Base-by-base conservation (phyloP, 2,888 invertebrate species). In the Dendrolimus pini region DNA sequence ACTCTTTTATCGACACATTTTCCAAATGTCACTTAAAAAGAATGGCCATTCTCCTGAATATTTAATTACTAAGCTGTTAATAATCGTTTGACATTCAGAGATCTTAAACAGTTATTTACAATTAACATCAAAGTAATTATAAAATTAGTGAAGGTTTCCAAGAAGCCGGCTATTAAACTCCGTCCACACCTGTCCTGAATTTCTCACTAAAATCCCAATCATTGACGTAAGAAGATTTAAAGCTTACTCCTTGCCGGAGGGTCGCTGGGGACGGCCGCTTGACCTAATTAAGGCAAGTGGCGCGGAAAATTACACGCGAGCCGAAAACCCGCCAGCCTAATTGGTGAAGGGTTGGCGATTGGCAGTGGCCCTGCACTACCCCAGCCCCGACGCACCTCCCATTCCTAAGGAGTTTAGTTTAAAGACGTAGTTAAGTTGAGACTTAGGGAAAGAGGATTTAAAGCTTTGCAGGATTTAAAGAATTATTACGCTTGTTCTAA, bases 231-330 rank as follows among this genome's bases (percentile, higher is more conserved):
- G 65, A 56, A 58, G 62, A 58, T 60, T 58, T 57, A 58, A 65
- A 62, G 58, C 59, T 56, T 55, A 59, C 54, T 54, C 54, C 53
- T 56, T 55, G 55, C 58, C 56, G 56, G 30, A 55, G 65, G 65
- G 62, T 57, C 64, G 62, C 68, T 56, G 58, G 71, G 78, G 81
- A 72, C 68, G 74, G 66, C 64, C 77, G 72, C 74, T 80, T 80
- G 82, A 80, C 81, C 84, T 84, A 85, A 86, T 86, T 85, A 85
- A 78, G 76, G 67, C 80, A 80, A 85, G 83, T 83, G 82, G 81
- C 69, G 82, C 75, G 81, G 83, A 84, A 85, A 85, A 85, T 85
- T 80, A 81, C 85, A 76, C 70, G 70, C 78, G 75, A 47, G 81
- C 78, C 77, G 80, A 78, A 76, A 69, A 73, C 69, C 66, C 65